Conservation (phyloP, 2,113 vertebrate genomes). For the Rhipidura dahli region DNA sequence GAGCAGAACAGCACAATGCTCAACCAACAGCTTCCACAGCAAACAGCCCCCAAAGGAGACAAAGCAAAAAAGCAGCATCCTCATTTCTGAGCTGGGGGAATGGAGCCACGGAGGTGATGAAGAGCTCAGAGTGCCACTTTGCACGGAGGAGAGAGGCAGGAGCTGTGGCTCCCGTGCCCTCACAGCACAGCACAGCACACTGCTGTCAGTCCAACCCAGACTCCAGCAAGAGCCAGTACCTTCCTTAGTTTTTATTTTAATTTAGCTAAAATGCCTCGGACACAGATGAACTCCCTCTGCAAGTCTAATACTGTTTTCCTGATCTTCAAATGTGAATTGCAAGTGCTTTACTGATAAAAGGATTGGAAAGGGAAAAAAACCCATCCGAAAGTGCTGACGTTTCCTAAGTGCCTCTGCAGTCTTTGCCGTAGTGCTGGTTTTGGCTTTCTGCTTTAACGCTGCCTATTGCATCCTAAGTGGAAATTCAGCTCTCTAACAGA, state of each 20-base stretch:
- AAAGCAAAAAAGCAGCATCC: too few species aligned
- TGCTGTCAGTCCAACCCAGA: not conserved
- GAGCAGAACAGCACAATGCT: rapidly evolving
- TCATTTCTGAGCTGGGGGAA: not conserved
- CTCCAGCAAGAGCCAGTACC: not conserved
- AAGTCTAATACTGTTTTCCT: not conserved
- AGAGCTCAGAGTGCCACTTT: not conserved
- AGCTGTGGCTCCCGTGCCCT: not conserved
- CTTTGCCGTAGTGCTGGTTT: not conserved
- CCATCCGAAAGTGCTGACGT: not conserved
- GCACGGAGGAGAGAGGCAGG: not conserved
- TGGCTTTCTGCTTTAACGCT: not conserved
- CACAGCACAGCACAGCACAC: not conserved
- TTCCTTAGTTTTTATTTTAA: not conserved
- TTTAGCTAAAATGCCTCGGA: conserved; percentile 16
- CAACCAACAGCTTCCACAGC: not conserved
- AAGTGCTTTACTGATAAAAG: not conserved
- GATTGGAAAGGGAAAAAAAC: not conserved
- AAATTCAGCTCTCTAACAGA: not conserved
- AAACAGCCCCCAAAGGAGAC: not conserved
- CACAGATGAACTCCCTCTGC: conserved; percentile 6
- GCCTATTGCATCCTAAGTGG: not conserved
- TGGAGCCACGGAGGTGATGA: not conserved
- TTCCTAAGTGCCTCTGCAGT: not conserved
- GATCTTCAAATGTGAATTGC: not conserved